Conservation (phyloP, 1,140 invertebrate species). For the Drosophila navojoa region DNA sequence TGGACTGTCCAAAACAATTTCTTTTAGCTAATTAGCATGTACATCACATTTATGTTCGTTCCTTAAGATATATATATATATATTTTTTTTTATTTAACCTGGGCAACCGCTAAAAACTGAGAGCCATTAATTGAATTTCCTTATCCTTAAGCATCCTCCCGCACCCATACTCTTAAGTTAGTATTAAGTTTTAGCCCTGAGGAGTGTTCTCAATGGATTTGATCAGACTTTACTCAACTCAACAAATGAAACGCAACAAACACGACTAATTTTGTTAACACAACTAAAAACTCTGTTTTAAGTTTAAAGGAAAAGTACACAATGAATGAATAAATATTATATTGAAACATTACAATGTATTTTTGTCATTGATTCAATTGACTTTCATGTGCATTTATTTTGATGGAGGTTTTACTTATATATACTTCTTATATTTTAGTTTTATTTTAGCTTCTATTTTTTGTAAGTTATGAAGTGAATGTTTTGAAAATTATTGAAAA, state of each 20-base stretch:
- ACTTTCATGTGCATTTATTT: too few species aligned
- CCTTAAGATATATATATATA: conserved; percentile 35
- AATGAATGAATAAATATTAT: conserved; percentile 68
- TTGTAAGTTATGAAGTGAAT: too few species aligned
- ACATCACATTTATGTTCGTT: conserved; percentile 19
- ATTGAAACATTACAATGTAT: conserved; percentile 5
- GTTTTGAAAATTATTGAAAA: too few species aligned
- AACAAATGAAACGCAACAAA: conserved; percentile 25
- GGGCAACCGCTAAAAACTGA: background rate
- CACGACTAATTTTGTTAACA: conserved; percentile 34
- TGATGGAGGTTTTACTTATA: too few species aligned
- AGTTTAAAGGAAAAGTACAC: conserved; percentile 37
- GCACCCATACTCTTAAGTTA: conserved; percentile 16
- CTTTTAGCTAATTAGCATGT: conserved; percentile 4
- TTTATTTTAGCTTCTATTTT: too few species aligned
- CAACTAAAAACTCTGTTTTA: conserved; percentile 35
- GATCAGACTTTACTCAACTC: background rate
- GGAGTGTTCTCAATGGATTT: conserved; percentile 14
- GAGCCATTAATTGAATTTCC: conserved; percentile 20
- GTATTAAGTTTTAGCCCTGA: conserved; percentile 23
- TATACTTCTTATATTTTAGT: too few species aligned
- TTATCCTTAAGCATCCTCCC: background rate
- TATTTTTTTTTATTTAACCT: conserved; percentile 3
- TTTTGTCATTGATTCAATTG: too few species aligned
- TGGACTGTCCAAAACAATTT: background rate